Evolutionary conservation across 2,113 vertebrate species (phyloP), one percentile per base, ranked within the genome.

Genomic region (Ammodytes marinus): DNA sequence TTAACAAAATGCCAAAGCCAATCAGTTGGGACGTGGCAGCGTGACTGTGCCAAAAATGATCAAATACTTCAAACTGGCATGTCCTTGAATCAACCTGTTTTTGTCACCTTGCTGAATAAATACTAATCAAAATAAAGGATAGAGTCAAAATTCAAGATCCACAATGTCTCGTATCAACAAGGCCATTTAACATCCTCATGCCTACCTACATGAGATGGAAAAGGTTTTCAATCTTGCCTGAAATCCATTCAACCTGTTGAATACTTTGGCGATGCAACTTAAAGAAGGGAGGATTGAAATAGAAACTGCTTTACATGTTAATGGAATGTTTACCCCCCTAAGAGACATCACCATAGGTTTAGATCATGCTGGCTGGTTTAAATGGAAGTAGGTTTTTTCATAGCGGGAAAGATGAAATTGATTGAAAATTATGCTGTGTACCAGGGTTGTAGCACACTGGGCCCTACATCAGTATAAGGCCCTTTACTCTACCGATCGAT

Each of bases 401-500:
- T 55, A 47, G 17, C 27, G 1, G 35, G 10, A 74, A 53, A 88
- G 80, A 90, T 84, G 76, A 76, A 82, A 90, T 80, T 85, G 85
- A 89, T 92, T 86, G 78, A 84, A 90, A 88, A 86, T 63, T 61
- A 91, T 75, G 77, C 77, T 43, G 39, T 2, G 15, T 46, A 45
- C 6, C 19, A 40, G 27, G 27, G 27, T 27, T 27, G 27, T 27
- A 27, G 27, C 27, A 27, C 27, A 27, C 27, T 27, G 27, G 27
- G 27, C 27, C 27, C 27, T 27, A 27, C 27, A 27, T 27, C 27
- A 27, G 27, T 27, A 27, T 27, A 27, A 27, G 27, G 27, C 27
- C 27, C 2, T 27, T 27, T 27, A 27, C 27, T 27, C 27, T 27
- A 27, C 27, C 27, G 27, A 27, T 27, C 27, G 27, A 27, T 27